phyloP scores from a whole-genome alignment of 2,797 vertebrate species.

The Rhadinocentrus ornatus region DNA sequence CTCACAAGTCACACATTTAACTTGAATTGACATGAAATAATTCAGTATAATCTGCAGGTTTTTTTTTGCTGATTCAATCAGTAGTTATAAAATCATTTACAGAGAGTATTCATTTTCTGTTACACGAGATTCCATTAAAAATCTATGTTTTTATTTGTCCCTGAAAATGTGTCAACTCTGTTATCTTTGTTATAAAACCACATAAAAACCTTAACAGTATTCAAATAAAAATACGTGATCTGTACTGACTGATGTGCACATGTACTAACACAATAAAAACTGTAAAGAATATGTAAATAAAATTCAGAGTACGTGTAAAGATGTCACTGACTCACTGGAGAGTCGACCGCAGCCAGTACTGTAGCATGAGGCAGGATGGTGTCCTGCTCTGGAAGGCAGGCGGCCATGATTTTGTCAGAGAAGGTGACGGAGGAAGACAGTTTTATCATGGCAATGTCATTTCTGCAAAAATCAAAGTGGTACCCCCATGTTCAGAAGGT shows the following conservation, averaged over 20 bases:
- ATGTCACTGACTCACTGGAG: slow-evolving; percentile 75
- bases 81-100: no score
- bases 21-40: no score
- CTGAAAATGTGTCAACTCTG: no score
- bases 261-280: background rate
- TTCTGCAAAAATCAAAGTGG: slow-evolving; percentile 45
- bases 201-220: no score
- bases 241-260: background rate
- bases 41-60: no score
- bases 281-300: background rate
- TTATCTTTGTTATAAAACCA: no score
- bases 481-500: background rate
- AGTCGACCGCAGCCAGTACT: slow-evolving; percentile 87
- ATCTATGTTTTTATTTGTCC: no score
- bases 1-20: no score
- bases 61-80: no score
- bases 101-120: no score
- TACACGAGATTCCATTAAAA: no score
- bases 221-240: background rate
- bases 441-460: slow-evolving; percentile 90
- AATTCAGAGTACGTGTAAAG: background rate
- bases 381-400: slow-evolving; percentile 78
- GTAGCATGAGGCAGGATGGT: slow-evolving; percentile 76
- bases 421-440: slow-evolving; percentile 73
- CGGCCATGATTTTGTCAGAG: slow-evolving; percentile 76